Base-by-base conservation (phyloP, 2,888 invertebrate species). In the Philopedon plagiatum region DNA sequence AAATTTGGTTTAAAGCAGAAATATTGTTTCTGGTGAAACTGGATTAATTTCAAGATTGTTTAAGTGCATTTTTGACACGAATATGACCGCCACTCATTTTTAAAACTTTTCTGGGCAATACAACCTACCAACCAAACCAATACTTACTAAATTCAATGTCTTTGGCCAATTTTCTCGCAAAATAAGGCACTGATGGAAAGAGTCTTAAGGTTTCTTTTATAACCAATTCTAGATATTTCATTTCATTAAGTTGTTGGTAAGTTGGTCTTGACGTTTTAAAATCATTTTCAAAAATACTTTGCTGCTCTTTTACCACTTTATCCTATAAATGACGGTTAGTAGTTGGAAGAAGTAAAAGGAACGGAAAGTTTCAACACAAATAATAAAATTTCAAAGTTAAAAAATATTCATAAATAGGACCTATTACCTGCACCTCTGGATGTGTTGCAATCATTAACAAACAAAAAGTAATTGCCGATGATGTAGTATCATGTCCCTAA, bases 401-500 rank as follows among this genome's bases (percentile, higher is more conserved):
- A 46, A 13, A 4, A 46, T 18, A 18, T 46, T 7, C 18, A 18
- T 8, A 58, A n/a, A n/a, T n/a, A n/a, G n/a, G n/a, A n/a, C n/a
- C n/a, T n/a, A n/a, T 39, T 74, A 82, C 83, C 80, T 88, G 88
- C n/a, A 86, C 76, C 34, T 86, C 82, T 0, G 84, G 84, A 79
- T 87, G 77, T 41, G 81, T 84, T 0, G 87, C 86, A 44, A 89
- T 77, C 51, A 79, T 78, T 73, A 86, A 87, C 1, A 88, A 73
- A 2, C 84, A 76, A 82, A 87, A 88, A 75, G 83, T 83, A 13
- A 88, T 82, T 5, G 85, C 85, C 9, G 87, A 82, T 1, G 87
- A 80, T 23, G 87, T 87, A 0, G 88, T 88, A 73, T 88, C 86
- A 71, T 87, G 86, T 0, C 87, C 87, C 87, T 87, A 60, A 71